Evolutionary conservation across 2,888 invertebrate species (phyloP), one percentile per base, ranked within the genome.

Genomic region (Drosophila niveifrons): DNA sequence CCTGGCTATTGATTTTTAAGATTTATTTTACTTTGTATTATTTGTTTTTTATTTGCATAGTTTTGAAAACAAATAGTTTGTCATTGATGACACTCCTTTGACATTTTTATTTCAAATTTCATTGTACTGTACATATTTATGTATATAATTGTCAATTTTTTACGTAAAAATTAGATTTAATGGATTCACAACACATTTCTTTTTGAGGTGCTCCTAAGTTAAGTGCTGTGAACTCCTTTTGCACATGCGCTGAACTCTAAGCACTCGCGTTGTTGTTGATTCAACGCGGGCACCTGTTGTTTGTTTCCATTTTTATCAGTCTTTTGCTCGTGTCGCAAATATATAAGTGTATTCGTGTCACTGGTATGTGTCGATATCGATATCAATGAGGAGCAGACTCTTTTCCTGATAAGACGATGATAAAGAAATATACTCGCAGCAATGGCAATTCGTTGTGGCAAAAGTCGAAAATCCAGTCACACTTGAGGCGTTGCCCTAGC

Each of bases 381-480:
- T 51, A 58, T 66, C 56, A 51, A 48, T 59, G 28, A 65, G 55
- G 48, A 66, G 52, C 46, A 55, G 46, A 58, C 13, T 53, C 66
- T 65, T 52, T 36, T 43, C 6, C 6, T 36, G 64, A 61, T 58
- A 71, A 43, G 62, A 36, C 53, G 10, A 53, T 55, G 67, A 74
- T 78, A 73, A 58, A 15, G 73, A 56, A 63, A 48, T 36, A n/a
- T n/a, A 36, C 36, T 36, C 4, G 3, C 2, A 31, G 36, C 2
- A 50, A 50, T 17, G 39, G 41, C 31, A 44, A 36, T 10, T 39
- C 28, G 41, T 36, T 18, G 41, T 13, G 31, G 48, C 28, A 17
- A 67, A 51, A 43, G 51, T 68, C 48, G 47, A 46, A 10, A 52
- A 48, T 63, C 70, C 63, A 88, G 82, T 88, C 64, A 62, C 41